Evolutionary conservation across 2,113 vertebrate species (phyloP).

Genomic region (Gracilinanus agilis): DNA sequence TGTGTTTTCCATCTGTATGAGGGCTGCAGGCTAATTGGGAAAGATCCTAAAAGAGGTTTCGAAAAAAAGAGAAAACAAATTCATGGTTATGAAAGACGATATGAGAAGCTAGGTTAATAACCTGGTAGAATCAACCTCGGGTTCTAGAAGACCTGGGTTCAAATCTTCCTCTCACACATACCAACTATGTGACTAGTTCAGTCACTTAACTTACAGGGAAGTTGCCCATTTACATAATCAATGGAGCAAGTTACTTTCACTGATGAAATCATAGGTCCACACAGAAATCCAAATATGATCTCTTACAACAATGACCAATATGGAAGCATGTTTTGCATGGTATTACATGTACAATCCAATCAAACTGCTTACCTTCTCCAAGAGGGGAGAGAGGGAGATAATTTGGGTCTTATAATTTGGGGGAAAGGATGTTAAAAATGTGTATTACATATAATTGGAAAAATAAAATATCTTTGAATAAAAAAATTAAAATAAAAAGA

Average conservation of each 20-base stretch:
- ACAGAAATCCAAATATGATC: not conserved
- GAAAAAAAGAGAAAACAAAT: conserved; percentile 62
- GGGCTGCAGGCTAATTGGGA: conserved; percentile 75
- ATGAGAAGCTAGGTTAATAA: not conserved
- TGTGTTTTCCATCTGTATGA: conserved; percentile 73
- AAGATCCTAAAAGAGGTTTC: conserved; percentile 76
- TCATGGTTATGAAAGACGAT: not conserved
- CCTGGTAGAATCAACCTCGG: not conserved
- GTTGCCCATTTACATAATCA: not conserved
- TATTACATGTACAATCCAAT: no score
- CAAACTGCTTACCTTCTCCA: no score
- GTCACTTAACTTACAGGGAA: not conserved
- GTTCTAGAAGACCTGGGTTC: not conserved
- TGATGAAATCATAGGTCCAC: not conserved
- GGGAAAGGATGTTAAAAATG: no score
- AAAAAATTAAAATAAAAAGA: no score
- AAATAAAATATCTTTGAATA: no score
- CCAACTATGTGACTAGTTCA: not conserved
- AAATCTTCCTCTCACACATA: not conserved
- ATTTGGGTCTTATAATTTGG: no score
- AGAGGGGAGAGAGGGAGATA: no score
- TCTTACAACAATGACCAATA: no score
- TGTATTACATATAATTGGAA: no score
- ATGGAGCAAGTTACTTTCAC: not conserved
- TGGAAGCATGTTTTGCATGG: no score